Percentiles rank a stretch among this genome's conserved stretches.
These are phyloP conservation scores for Setipinna tenuifilis DNA, from an alignment of 2,797 vertebrate genomes.

Conservation along the genomic window DNA sequence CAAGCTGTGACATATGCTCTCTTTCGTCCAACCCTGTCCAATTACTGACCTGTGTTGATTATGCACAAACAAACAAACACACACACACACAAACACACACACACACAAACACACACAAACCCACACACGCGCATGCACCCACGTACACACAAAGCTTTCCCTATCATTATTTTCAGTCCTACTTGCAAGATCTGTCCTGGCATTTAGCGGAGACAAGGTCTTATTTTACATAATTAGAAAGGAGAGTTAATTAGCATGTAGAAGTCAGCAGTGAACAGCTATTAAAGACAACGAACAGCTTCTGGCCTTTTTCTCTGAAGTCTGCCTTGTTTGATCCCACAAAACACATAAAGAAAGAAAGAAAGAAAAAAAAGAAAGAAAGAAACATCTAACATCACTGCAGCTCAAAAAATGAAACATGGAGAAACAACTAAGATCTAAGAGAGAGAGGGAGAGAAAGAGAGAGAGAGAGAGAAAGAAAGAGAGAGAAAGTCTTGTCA, in stretches of 20 bases:
- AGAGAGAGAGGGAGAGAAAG: background rate
- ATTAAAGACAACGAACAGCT: slow-evolving; percentile 39
- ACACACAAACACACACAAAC: slow-evolving; percentile 34
- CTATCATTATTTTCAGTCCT: background rate
- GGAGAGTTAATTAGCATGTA: slow-evolving; percentile 55
- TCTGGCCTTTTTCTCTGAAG: slow-evolving; percentile 28
- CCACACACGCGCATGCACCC: background rate
- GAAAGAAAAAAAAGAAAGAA: slow-evolving; percentile 23
- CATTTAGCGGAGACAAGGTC: slow-evolving; percentile 17
- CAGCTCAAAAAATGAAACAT: slow-evolving; percentile 12
- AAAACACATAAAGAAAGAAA: slow-evolving; percentile 1
- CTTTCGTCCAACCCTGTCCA: background rate
- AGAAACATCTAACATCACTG: slow-evolving; percentile 33
- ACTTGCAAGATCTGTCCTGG: background rate
- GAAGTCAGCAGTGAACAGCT: slow-evolving; percentile 38
- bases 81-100: too few species aligned
- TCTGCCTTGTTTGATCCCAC: slow-evolving; percentile 41
- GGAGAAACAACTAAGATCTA: slow-evolving; percentile 38
- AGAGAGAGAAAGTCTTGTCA: slow-evolving; percentile 11
- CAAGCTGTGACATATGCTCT: slow-evolving; percentile 12
- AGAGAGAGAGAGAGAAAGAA: too few species aligned
- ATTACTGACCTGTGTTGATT: background rate
- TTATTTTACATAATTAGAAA: slow-evolving; percentile 56
- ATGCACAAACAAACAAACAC: too few species aligned
- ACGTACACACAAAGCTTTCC: background rate